Evolutionary conservation across 2,113 vertebrate species (phyloP).

Genomic region (Sorex fumeus): DNA sequence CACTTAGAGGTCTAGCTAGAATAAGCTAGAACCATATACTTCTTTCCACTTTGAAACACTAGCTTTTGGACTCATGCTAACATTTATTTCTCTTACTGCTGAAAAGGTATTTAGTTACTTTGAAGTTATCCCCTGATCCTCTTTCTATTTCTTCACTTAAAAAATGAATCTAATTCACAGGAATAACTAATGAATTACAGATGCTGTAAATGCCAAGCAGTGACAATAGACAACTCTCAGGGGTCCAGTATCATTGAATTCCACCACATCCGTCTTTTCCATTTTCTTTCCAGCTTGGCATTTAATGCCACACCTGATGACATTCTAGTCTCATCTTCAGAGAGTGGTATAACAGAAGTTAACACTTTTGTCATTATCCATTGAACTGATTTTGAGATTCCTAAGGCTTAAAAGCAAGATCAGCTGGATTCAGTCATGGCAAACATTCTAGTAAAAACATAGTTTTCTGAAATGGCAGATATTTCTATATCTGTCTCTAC

Average conservation of each 20-base stretch:
- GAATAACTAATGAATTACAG: constrained; percentile 60
- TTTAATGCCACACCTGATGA: constrained; percentile 54
- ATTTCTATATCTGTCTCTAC: not conserved
- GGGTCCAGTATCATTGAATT: not conserved
- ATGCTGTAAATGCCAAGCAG: not conserved
- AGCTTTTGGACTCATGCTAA: not conserved
- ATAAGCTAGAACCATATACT: not conserved
- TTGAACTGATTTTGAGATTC: constrained; percentile 54
- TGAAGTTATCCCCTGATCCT: constrained; percentile 34
- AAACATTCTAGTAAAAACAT: not conserved
- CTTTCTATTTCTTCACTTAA: constrained; percentile 58
- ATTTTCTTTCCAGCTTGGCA: constrained; percentile 36
- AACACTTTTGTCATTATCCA: constrained; percentile 73
- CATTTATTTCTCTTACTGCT: constrained; percentile 4
- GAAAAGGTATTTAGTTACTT: constrained; percentile 44
- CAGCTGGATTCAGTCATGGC: not conserved
- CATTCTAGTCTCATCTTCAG: constrained; percentile 45
- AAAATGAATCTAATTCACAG: constrained; percentile 7
- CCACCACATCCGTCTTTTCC: constrained; percentile 22
- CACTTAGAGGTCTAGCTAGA: not conserved
- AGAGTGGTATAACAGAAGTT: constrained; percentile 59
- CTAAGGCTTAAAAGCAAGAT: constrained; percentile 52
- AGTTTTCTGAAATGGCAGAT: not conserved
- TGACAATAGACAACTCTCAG: constrained; percentile 22
- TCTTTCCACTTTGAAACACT: not conserved